Conservation (phyloP, 2,888 invertebrate species). For the Clusia tigrina region DNA sequence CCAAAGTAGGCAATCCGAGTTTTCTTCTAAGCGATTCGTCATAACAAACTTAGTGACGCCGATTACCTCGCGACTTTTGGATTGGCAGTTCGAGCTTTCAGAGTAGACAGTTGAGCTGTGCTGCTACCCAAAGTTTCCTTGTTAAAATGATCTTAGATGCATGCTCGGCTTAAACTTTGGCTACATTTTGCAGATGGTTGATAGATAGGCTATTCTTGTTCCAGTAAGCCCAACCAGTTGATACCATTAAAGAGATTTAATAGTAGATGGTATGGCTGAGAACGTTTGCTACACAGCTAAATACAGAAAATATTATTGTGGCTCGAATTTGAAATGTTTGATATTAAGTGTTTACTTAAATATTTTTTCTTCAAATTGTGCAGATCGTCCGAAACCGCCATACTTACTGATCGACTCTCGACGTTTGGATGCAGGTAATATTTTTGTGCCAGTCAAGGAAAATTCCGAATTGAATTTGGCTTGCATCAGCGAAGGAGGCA, state of each 20-base stretch:
- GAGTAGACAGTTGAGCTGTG: conserved; percentile 16
- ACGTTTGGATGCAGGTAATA: conserved; percentile 84
- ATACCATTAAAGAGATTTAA: too few relatives aligned
- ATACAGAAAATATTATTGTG: too few relatives aligned
- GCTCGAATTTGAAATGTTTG: too few relatives aligned
- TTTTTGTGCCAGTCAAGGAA: conserved; percentile 87
- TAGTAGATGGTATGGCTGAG: too few relatives aligned
- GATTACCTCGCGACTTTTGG: not conserved
- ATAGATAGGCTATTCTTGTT: too few relatives aligned
- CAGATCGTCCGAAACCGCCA: conserved; percentile 85
- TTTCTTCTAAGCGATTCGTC: conserved; percentile 2
- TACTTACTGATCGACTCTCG: conserved; percentile 87
- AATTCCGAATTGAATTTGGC: conserved; percentile 82
- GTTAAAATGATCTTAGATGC: conserved; percentile 20
- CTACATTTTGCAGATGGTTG: too few relatives aligned
- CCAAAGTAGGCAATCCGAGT: not conserved
- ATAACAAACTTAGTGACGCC: conserved; percentile 12
- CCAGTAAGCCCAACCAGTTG: too few relatives aligned
- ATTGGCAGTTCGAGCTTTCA: not conserved
- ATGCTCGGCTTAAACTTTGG: conserved; percentile 20
- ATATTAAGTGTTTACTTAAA: too few relatives aligned
- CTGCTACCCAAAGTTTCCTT: conserved; percentile 29
- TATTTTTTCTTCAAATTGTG: not conserved
- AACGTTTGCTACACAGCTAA: too few relatives aligned
- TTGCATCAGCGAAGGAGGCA: conserved; percentile 86